Evolutionary conservation across 2,113 vertebrate genomes (phyloP), one percentile per base, ranked within the genome.

Genomic region (Ophthalmolycus amberensis): DNA sequence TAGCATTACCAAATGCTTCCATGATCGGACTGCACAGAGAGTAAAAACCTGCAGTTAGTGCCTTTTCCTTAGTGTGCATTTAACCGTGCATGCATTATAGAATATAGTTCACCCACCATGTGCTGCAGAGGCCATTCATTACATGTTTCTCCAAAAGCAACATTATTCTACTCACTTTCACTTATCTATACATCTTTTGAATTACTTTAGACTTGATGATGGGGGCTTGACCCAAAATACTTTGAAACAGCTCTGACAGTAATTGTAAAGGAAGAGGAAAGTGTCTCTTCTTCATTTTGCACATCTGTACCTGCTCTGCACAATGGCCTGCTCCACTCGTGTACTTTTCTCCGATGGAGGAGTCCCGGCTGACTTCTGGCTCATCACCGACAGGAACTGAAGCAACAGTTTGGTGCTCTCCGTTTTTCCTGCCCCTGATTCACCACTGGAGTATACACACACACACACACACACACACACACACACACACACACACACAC

Each of bases 341-440:
- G 96, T 97, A 85, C 90, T 95, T 78, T 94, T 97, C 92, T 97
- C 96, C 0, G 92, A 92, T 0, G 75, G 86, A 9, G 95, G 91
- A 0, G 92, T 94, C 40, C 95, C 96, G 0, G 95, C 85, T 1
- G 96, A 96, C 60, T 94, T 96, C 91, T 98, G 97, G 91, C 97
- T 98, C 96, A 97, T 97, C 67, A 96, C 95, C 2, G 97, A 98
- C 81, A 98, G 93, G 73, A 97, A 98, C 93, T 97, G 97, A 65
- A 98, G 93, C 85, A 98, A 92, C 82, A 98, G 85, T 87, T 98
- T 98, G 32, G 97, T 98, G 91, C 96, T 98, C 87, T 98, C 97
- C 0, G 97, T 98, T 94, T 98, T 98, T 25, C 97, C 97, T 54
- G 97, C 97, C 58, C 97, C 97, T 5, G 97, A 98, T 93, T 98